Evolutionary conservation across 2,888 invertebrate genomes (phyloP).

Genomic region (Venusia cambrica): DNA sequence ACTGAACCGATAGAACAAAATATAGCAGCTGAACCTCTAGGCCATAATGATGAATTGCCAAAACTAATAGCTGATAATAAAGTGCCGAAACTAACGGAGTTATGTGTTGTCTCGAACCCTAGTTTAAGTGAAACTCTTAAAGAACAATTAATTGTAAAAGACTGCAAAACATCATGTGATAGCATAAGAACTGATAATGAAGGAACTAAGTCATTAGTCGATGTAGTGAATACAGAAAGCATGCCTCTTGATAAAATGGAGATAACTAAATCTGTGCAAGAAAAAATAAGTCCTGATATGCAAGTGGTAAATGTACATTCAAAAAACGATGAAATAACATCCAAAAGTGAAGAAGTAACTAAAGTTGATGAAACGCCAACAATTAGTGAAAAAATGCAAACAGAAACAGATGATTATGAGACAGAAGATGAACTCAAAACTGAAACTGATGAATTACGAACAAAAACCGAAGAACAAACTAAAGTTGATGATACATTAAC

Average conservation of each 20-base stretch:
- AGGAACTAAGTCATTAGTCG: conserved; percentile 72
- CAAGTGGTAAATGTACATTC: conserved; percentile 11
- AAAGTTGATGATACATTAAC: conserved; percentile 19
- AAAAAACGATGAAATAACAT: conserved; percentile 11
- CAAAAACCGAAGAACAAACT: conserved; percentile 18
- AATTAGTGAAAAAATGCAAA: conserved; percentile 16
- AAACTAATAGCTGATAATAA: conserved; percentile 62
- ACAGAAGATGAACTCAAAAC: conserved; percentile 20
- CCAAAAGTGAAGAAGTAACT: conserved; percentile 19
- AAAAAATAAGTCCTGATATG: conserved; percentile 13
- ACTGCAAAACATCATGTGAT: conserved; percentile 72
- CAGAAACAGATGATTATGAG: conserved; percentile 17
- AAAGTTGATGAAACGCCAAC: conserved; percentile 16
- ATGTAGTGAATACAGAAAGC: conserved; percentile 41
- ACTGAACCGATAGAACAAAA: conserved; percentile 11
- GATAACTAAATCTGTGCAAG: conserved; percentile 37
- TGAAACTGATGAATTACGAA: conserved; percentile 17
- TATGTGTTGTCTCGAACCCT: conserved; percentile 66
- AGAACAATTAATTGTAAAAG: conserved; percentile 65
- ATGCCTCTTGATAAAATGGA: conserved; percentile 39
- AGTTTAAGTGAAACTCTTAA: conserved; percentile 61
- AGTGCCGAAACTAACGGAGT: conserved; percentile 65
- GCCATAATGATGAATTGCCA: conserved; percentile 58
- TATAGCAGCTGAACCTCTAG: conserved; percentile 28
- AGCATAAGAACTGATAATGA: conserved; percentile 63